Evolutionary conservation across 2,113 vertebrate genomes (phyloP), one percentile per base, ranked within the genome.

Genomic region (Nyctereutes procyonoides): DNA sequence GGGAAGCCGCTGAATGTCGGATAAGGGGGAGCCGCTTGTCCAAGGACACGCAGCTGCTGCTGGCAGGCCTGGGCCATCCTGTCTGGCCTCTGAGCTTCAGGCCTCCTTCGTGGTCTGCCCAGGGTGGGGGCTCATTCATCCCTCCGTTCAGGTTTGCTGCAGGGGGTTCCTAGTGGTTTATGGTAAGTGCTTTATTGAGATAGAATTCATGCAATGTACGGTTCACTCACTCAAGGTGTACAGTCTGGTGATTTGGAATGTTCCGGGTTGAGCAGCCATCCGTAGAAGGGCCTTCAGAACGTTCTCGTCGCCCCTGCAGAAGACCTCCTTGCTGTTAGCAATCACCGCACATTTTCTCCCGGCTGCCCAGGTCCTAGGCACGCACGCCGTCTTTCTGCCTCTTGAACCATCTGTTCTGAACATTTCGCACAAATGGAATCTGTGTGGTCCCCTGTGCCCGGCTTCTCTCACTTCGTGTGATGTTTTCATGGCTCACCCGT

Each of bases 381-480:
- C 0, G 30, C 43, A 2, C 5, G 4, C 6, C 5, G 8, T 19
- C 79, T 63, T 80, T 38, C 12, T 5, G 8, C 55, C 15, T 24
- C n/a, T 9, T 10, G 81, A 13, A 62, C 16, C 28, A n/a, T 85
- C 26, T 30, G 1, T 24, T 35, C 80, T 56, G n/a, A 48, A 14
- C 20, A 7, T 51, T 17, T 22, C 51, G 0, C 16, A 0, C 9
- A 6, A 71, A 8, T 56, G 30, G 53, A 20, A 17, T 85, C 0
- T 0, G 0, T 3, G 8, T n/a, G 32, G 69, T 4, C 0, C 53
- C 30, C 35, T 13, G 30, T 55, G 53, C 14, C 60, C n/a, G 83
- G 30, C 43, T 56, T 19, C 35, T 22, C 1, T 80, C 35, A 15
- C 60, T 15, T 28, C 28, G 12, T 48, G 3, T 62, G 20, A n/a